These are phyloP conservation scores for Scomber scombrus DNA, from an alignment of 2,113 vertebrate genomes.

Conservation along the genomic window DNA sequence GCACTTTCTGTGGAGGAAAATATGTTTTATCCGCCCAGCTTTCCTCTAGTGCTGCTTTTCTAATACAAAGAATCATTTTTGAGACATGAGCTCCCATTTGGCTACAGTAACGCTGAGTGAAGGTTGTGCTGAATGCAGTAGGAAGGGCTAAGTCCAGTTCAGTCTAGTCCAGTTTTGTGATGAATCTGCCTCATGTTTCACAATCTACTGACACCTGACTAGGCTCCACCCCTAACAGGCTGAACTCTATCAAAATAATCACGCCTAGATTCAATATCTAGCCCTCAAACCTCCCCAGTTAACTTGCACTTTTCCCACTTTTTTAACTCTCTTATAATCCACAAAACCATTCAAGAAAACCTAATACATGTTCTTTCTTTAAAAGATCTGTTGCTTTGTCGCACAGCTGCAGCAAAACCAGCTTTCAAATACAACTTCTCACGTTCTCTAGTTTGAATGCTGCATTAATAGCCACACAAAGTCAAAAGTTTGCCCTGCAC, in stretches of 20 bases:
- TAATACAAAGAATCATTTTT: neutral
- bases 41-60: neutral
- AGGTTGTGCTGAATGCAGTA: neutral
- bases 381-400: neutral
- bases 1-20: neutral
- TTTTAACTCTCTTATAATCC: neutral
- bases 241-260: conserved; percentile 71
- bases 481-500: conserved; percentile 59
- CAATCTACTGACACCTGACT: conserved; percentile 37
- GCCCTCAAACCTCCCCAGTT: neutral
- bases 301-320: neutral
- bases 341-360: neutral
- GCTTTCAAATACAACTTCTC: neutral
- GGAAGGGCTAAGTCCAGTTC: neutral
- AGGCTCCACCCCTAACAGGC: conserved; percentile 56
- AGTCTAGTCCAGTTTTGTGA: conserved; percentile 28
- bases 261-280: conserved; percentile 39
- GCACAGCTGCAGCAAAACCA: neutral
- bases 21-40: neutral
- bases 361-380: neutral
- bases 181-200: conserved; percentile 71
- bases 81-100: neutral
- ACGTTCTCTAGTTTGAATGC: neutral
- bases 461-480: conserved; percentile 53
- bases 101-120: neutral